Base-by-base conservation (phyloP, 2,888 invertebrate genomes). In the Ceratothoa steindachneri region DNA sequence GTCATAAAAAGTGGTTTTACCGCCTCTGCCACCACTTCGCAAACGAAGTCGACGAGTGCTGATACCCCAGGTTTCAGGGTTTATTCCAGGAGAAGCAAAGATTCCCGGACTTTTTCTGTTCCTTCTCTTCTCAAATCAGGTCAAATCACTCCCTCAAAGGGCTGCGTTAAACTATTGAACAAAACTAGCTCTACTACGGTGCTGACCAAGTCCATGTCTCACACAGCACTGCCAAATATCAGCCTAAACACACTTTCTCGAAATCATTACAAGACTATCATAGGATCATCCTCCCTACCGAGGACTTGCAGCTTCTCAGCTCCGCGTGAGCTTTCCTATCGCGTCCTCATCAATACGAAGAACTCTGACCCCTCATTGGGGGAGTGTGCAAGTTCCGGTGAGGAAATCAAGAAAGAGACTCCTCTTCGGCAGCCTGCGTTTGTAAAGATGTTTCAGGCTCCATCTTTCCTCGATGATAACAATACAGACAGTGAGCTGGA, bases 401-500 rank as follows among this genome's bases (percentile, higher is more conserved):
- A 60, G 24, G 15, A 9, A 15, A 5, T 41, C 5, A 15, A 15
- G 15, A 41, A 41, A 15, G 41, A 41, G 41, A 41, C 41, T 5
- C n/a, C n/a, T n/a, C 19, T 51, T 15, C n/a, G 27, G 24, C 22
- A 15, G 27, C 60, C 60, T 22, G 19, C 60, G 12, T 60, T 60
- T 60, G 60, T 60, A 24, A 60, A 60, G 60, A 60, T 60, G 60
- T 24, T 60, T 60, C 22, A 60, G 1, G 3, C n/a, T 12, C 19
- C 52, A n/a, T 19, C 52, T n/a, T 41, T 41, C 41, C 15, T 15
- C 41, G 60, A 60, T 24, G 22, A 60, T n/a, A 22, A n/a, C n/a
- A 60, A 24, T 24, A 60, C 60, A 24, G 60, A 60, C 60, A 60
- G 60, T 60, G 60, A 60, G 24, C 9, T 60, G 24, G 60, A 60